Evolutionary conservation across 2,113 vertebrate genomes (phyloP).

Genomic region (Grus americana): DNA sequence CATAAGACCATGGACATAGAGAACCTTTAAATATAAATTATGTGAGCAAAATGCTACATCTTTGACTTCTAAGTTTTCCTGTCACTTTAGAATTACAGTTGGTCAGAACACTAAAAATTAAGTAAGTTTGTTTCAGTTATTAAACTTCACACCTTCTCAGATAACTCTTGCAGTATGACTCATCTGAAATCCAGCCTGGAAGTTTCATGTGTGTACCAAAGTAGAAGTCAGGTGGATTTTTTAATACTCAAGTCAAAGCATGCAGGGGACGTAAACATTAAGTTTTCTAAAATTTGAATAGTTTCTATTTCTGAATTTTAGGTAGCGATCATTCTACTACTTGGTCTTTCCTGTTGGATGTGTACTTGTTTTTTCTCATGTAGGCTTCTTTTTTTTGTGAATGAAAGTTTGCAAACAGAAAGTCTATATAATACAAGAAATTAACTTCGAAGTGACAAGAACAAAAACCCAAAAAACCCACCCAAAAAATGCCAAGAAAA

Average conservation of each 20-base stretch:
- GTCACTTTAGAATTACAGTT: background rate
- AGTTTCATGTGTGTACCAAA: accelerated
- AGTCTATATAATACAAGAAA: background rate
- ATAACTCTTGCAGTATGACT: background rate
- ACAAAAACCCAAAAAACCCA: too few species aligned
- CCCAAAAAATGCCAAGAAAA: background rate
- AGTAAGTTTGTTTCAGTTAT: background rate
- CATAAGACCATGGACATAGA: background rate
- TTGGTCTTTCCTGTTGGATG: background rate
- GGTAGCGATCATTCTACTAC: background rate
- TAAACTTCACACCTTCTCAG: background rate
- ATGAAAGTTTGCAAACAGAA: background rate
- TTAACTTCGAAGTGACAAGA: background rate
- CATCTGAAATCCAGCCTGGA: background rate
- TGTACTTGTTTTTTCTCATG: background rate
- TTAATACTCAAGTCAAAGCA: background rate
- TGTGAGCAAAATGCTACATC: background rate
- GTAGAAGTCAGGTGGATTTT: background rate
- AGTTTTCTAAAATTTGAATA: background rate
- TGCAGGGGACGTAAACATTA: background rate
- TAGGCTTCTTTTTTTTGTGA: background rate
- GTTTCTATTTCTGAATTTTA: background rate
- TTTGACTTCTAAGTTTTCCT: background rate
- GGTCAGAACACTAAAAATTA: background rate
- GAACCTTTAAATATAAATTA: background rate